These are phyloP conservation scores for Malthinus seriepunctatus DNA, from an alignment of 2,888 invertebrate genomes.

Conservation along the genomic window DNA sequence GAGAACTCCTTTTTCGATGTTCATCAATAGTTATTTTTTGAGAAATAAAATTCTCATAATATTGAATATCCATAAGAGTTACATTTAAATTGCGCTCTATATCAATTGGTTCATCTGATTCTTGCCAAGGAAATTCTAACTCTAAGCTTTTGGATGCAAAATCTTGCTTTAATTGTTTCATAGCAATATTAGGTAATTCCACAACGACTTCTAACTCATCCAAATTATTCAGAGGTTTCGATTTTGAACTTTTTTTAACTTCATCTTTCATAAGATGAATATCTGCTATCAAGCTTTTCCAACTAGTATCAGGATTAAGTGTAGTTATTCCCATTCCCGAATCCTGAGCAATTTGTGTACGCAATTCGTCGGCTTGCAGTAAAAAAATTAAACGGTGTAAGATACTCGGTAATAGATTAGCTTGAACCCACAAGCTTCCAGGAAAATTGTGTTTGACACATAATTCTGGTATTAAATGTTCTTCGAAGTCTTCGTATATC, in stretches of 20 bases:
- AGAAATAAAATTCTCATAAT: slow-evolving; percentile 67
- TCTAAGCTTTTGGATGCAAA: slow-evolving; percentile 55
- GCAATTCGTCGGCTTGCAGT: slow-evolving; percentile 74
- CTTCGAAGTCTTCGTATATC: slow-evolving; percentile 60
- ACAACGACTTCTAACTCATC: slow-evolving; percentile 24
- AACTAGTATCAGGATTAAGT: slow-evolving; percentile 40
- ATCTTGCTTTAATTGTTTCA: slow-evolving; percentile 52
- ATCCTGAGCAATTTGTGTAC: slow-evolving; percentile 58
- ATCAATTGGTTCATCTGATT: slow-evolving; percentile 67
- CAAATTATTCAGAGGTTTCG: slow-evolving; percentile 12
- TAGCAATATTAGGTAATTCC: slow-evolving; percentile 49
- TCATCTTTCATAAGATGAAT: slow-evolving; percentile 40
- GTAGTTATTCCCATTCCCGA: slow-evolving; percentile 51
- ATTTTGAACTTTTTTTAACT: slow-evolving; percentile 28
- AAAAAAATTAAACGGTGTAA: slow-evolving; percentile 75
- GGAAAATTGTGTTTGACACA: slow-evolving; percentile 75
- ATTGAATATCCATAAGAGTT: slow-evolving; percentile 70
- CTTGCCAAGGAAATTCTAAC: slow-evolving; percentile 55
- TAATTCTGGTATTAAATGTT: slow-evolving; percentile 86
- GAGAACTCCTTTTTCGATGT: slow-evolving; percentile 29
- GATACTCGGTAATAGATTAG: slow-evolving; percentile 80
- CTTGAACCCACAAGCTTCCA: slow-evolving; percentile 82
- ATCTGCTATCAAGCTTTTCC: slow-evolving; percentile 46
- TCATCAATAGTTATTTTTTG: slow-evolving; percentile 32
- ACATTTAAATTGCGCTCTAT: slow-evolving; percentile 64